Conservation (phyloP, 2,888 invertebrate genomes). For the Tenodera sinensis region DNA sequence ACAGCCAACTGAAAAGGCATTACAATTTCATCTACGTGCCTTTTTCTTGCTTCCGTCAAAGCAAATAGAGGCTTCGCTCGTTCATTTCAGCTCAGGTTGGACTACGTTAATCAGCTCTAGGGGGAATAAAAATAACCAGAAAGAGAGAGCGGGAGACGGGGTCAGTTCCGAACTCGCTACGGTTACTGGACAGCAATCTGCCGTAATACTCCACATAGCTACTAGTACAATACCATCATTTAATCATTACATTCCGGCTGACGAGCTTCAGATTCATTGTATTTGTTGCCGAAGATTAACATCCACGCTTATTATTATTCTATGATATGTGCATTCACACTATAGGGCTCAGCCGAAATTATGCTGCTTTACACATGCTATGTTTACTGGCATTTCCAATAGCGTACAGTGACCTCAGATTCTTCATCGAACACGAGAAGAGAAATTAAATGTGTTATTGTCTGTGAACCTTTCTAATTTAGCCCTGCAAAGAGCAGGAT, state of each 20-base stretch:
- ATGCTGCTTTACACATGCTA: no score
- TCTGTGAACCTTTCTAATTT: no score
- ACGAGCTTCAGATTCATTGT: no score
- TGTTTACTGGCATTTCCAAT: no score
- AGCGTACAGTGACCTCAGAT: no score
- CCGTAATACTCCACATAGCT: neutral
- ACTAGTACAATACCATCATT: neutral
- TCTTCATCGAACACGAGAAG: no score
- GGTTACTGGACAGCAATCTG: neutral
- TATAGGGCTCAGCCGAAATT: no score
- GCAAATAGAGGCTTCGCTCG: neutral
- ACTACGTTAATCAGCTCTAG: neutral
- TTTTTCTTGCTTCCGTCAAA: neutral
- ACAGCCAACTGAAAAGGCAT: neutral
- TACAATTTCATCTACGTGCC: neutral
- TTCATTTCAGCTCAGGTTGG: neutral
- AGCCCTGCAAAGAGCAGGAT: no score
- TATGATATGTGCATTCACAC: no score
- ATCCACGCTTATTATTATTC: no score
- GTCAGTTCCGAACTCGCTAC: neutral
- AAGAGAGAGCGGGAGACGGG: neutral
- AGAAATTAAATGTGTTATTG: no score
- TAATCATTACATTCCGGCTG: neutral
- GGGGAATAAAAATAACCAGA: neutral
- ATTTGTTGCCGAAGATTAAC: no score